Base-by-base conservation (phyloP, 2,888 invertebrate species). In the Ramazzottius varieornatus region DNA sequence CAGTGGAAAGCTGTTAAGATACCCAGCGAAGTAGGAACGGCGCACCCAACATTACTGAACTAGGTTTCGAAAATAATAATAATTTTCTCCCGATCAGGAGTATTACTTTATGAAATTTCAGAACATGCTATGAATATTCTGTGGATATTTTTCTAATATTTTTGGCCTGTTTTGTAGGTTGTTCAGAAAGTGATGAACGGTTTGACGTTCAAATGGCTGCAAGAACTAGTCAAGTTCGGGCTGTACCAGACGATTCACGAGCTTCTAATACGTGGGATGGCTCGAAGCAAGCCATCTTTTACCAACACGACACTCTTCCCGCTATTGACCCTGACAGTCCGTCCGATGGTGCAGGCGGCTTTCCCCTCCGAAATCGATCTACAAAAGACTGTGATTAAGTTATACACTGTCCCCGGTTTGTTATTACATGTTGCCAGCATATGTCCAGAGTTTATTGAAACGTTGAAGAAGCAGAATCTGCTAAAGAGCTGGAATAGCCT, bases 371-470 rank as follows among this genome's bases (percentile, higher is more conserved):
- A 54, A n/a, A 29, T 29, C 16, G 54, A 54, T 29, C 8, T 16
- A 29, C 54, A 54, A 24, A 54, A 54, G 29, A 24, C 54, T 29
- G 20, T 54, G 13, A 54, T 54, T 29, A 8, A 4, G 20, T n/a
- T 54, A 8, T 29, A 16, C 8, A n/a, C n/a, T 13, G 54, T 54
- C 16, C 54, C 54, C 29, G 54, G 54, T 8, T 54, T 54, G 8
- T 16, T 54, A 8, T 4, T 54, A 29, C 54, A 54, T 29, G 54
- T 54, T 8, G 54, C 8, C 4, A 54, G 16, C 54, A 54, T 54
- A 54, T 54, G 54, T 54, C 54, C 54, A 24, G 54, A 16, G 54
- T 54, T 54, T 54, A 54, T 54, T 54, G 54, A 54, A 13, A 54
- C 54, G 4, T 54, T 54, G 16, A 13, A 24, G 54, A 54, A 54